Evolutionary conservation across 2,797 vertebrate species (phyloP).

Genomic region (Meriones psammophilus): DNA sequence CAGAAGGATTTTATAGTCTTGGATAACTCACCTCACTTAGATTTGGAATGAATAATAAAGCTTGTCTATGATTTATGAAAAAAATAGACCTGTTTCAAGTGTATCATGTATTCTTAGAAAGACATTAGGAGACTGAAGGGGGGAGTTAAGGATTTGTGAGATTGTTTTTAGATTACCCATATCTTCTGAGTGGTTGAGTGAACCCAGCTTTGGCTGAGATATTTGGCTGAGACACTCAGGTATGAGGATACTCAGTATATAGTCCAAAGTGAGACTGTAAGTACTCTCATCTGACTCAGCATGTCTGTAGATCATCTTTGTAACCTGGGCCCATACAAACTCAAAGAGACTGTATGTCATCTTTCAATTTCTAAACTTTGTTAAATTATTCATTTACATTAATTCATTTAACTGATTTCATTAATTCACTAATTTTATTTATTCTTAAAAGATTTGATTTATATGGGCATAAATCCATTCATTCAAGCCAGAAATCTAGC

Average conservation of each 20-base stretch:
- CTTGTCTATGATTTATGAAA: not conserved
- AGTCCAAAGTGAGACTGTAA: not conserved
- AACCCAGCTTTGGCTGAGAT: not conserved
- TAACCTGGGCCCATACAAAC: no score
- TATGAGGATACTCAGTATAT: not conserved
- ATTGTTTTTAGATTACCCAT: not conserved
- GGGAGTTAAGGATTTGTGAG: not conserved
- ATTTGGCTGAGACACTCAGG: not conserved
- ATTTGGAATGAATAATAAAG: not conserved
- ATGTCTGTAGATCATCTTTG: not conserved
- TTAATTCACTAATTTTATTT: not conserved
- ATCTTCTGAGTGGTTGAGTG: not conserved
- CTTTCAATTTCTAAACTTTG: constrained; percentile 14
- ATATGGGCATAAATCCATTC: not conserved
- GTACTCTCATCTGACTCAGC: not conserved
- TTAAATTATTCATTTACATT: not conserved
- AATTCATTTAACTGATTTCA: not conserved
- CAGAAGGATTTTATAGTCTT: not conserved
- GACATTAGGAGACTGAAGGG: not conserved
- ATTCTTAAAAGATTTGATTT: not conserved
- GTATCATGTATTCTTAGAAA: not conserved
- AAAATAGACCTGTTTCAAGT: not conserved
- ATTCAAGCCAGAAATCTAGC: constrained; percentile 5
- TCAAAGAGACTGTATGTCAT: not conserved
- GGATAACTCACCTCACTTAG: not conserved